Evolutionary conservation across 2,797 vertebrate genomes (phyloP), one percentile per base, ranked within the genome.

Genomic region (Ammospiza maritima): DNA sequence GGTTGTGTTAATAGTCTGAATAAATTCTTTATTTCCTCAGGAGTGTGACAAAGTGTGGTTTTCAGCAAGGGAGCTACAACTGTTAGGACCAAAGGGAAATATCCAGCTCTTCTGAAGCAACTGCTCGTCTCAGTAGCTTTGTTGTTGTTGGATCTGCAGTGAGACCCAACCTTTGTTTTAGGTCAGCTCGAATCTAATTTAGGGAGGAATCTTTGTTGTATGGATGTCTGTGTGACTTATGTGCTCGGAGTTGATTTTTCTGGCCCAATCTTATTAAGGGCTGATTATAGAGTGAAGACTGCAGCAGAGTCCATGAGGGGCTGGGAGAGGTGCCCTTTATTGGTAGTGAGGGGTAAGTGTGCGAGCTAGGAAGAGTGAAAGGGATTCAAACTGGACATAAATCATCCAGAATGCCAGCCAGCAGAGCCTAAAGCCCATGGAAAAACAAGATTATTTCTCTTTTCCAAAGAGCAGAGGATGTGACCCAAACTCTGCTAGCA

Each of bases 211-310:
- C 90, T 90, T 95, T 94, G 77, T 92, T 87, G 79, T 79, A 88
- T 40, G 85, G 83, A 93, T 94, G 97, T 96, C 96, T 95, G 50
- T 70, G 93, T 97, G 97, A 97, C 95, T 97, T 97, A 97, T 97
- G 95, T 86, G 91, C 84, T 95, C 0, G 0, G 82, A 97, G 94
- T 91, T 97, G 96, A 97, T 96, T 97, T 97, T 91, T 50, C 92
- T 95, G 82, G 65, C 74, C 79, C 95, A 97, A 97, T 97, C 96
- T 96, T 96, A 96, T 97, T 97, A 97, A 67, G 92, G 94, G 93
- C 92, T 96, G 96, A 97, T 97, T 97, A 97, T 75, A 57, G 92
- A 97, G 82, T 93, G 89, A 94, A 65, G 77, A 50, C 82, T 87
- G 72, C 84, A 83, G 74, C 71, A 10, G 80, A 96, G 94, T 88